Conservation (phyloP, 30 jellyfish, hydroid and myxozoan genomes). For the Calvadosia cruxmelitensis region DNA sequence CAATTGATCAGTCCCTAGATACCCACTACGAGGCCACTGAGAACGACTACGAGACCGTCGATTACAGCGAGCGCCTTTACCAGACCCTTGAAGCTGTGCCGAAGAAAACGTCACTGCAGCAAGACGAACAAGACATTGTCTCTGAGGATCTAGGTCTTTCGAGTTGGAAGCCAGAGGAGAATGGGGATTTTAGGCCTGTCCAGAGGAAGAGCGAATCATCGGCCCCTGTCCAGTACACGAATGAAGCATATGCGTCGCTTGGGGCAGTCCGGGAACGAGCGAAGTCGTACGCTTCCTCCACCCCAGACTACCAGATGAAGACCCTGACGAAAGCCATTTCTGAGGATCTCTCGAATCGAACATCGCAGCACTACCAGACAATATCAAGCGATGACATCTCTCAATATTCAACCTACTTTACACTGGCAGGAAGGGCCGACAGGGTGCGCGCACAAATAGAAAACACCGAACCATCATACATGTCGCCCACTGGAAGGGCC, state of each 20-base stretch:
- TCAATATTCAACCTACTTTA: background rate
- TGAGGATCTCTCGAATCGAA: background rate
- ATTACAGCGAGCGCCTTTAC: background rate
- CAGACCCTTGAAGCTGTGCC: background rate
- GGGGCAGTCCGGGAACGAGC: background rate
- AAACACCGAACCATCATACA: background rate
- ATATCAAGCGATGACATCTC: background rate
- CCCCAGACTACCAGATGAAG: background rate
- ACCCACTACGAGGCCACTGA: background rate
- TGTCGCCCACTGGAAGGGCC: background rate
- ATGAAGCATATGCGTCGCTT: background rate
- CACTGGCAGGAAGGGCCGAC: background rate
- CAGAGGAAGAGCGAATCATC: background rate
- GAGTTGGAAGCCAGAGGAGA: no score
- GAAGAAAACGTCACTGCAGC: no score
- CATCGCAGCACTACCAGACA: background rate
- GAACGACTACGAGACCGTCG: background rate
- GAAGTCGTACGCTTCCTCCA: background rate
- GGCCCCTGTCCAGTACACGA: background rate
- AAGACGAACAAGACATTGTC: background rate
- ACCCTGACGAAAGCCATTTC: background rate
- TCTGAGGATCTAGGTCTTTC: background rate
- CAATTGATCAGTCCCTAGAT: no score
- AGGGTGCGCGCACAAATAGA: background rate
- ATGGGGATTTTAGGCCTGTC: background rate